Percentiles rank a stretch among this genome's conserved stretches.
These are phyloP conservation scores for Hirtodrosophila alboralis DNA, from an alignment of 2,888 invertebrate genomes.

Conservation along the genomic window DNA sequence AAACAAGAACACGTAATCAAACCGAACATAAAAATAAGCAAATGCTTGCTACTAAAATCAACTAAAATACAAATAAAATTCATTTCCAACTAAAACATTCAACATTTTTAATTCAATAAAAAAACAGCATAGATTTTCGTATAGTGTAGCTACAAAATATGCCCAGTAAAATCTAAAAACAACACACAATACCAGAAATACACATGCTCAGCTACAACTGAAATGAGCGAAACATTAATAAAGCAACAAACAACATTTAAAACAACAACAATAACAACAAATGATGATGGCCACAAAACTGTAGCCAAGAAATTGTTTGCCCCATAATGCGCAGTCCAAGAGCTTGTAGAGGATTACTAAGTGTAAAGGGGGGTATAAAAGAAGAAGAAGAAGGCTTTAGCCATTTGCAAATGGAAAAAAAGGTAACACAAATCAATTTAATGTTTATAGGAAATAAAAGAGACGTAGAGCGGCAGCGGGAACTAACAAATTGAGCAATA, in stretches of 20 bases:
- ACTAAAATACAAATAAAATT: too few relatives aligned
- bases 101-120: too few relatives aligned
- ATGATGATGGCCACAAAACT: constrained; percentile 58
- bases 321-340: too few relatives aligned
- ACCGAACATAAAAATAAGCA: too few relatives aligned
- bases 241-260: constrained; percentile 39
- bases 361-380: neutral
- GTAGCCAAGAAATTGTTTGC: constrained; percentile 52
- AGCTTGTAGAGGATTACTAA: neutral
- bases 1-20: too few relatives aligned
- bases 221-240: constrained; percentile 57
- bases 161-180: constrained; percentile 57
- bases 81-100: too few relatives aligned
- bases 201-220: constrained; percentile 43
- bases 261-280: constrained; percentile 31
- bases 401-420: constrained; percentile 42
- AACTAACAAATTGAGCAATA: constrained; percentile 4
- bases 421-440: constrained; percentile 63
- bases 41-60: too few relatives aligned
- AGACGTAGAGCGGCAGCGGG: neutral
- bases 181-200: constrained; percentile 42
- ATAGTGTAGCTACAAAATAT: constrained; percentile 47
- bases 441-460: constrained; percentile 8
- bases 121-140: constrained; percentile 27
- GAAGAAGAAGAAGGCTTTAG: constrained; percentile 10